These are phyloP conservation scores for Clarias platycephalus DNA, from an alignment of 2,797 vertebrate species.

Conservation along the genomic window DNA sequence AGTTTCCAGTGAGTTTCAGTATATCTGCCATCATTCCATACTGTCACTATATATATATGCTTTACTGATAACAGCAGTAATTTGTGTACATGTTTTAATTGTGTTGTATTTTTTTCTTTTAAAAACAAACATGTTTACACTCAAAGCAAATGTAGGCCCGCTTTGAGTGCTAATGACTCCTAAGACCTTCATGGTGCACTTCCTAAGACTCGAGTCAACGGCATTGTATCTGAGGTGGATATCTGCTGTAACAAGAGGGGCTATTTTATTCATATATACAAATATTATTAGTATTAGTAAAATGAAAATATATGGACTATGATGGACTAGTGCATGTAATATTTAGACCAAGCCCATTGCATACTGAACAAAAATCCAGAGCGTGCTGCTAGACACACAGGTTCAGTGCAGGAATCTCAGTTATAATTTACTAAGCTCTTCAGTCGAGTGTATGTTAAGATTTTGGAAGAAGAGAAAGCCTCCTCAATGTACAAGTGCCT, in stretches of 20 bases:
- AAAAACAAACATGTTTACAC: constrained; percentile 45
- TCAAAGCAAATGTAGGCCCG: constrained; percentile 55
- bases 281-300: constrained; percentile 4
- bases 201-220: constrained; percentile 45
- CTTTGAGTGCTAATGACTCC: constrained; percentile 53
- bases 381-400: constrained; percentile 49
- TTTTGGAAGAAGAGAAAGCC: constrained; percentile 48
- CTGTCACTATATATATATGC: constrained; percentile 54
- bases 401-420: constrained; percentile 45
- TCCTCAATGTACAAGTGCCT: constrained; percentile 73
- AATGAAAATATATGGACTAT: constrained; percentile 41
- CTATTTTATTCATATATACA: constrained; percentile 23
- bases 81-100: constrained; percentile 60
- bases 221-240: constrained; percentile 42
- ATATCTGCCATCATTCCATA: constrained; percentile 64
- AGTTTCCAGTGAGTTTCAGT: constrained; percentile 29
- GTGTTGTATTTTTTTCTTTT: constrained; percentile 55
- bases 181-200: constrained; percentile 46
- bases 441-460: constrained; percentile 37
- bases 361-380: constrained; percentile 29
- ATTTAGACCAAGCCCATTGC: constrained; percentile 31
- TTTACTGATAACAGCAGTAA: constrained; percentile 55
- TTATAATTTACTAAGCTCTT: constrained; percentile 34
- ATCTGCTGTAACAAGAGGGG: constrained; percentile 59
- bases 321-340: constrained; percentile 46